Evolutionary conservation across 2,888 invertebrate species (phyloP).

Genomic region (Dynastes maya): DNA sequence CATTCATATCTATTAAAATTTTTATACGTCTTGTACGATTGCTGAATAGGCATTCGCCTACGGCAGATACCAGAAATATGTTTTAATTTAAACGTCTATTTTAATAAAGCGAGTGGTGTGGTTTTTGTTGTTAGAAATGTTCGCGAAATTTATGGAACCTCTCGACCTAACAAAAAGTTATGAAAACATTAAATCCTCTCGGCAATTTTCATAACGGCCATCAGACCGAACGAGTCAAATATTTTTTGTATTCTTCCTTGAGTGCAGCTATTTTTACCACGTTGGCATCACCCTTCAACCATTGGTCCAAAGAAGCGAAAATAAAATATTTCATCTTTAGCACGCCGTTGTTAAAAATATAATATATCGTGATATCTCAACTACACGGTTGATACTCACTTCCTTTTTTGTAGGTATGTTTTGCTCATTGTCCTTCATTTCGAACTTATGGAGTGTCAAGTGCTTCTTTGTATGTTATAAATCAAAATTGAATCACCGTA

Average conservation of each 20-base stretch:
- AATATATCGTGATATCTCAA: not conserved
- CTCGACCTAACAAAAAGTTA: constrained; percentile 12
- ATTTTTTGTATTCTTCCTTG: constrained; percentile 1
- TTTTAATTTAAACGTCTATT: constrained; percentile 4
- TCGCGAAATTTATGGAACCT: not conserved
- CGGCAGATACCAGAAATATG: not conserved
- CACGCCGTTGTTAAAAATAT: not conserved
- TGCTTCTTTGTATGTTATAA: too few species aligned
- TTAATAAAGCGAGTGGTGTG: not conserved
- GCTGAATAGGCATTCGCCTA: constrained; percentile 1
- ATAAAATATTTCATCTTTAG: constrained; percentile 10
- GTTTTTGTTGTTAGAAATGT: not conserved
- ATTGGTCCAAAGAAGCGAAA: not conserved
- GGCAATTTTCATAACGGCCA: not conserved
- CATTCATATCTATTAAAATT: too few species aligned
- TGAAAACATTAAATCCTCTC: constrained; percentile 14
- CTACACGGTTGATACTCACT: not conserved
- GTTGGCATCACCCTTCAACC: not conserved
- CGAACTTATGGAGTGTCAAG: too few species aligned
- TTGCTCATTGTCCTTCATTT: too few species aligned
- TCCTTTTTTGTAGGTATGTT: not conserved
- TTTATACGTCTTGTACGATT: not conserved
- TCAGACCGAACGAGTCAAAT: constrained; percentile 1
- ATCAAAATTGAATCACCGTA: too few species aligned
- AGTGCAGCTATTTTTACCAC: constrained; percentile 1